These are phyloP conservation scores for Hermaeophaga mercurialis DNA, from an alignment of 2,888 invertebrate species.

Conservation along the genomic window DNA sequence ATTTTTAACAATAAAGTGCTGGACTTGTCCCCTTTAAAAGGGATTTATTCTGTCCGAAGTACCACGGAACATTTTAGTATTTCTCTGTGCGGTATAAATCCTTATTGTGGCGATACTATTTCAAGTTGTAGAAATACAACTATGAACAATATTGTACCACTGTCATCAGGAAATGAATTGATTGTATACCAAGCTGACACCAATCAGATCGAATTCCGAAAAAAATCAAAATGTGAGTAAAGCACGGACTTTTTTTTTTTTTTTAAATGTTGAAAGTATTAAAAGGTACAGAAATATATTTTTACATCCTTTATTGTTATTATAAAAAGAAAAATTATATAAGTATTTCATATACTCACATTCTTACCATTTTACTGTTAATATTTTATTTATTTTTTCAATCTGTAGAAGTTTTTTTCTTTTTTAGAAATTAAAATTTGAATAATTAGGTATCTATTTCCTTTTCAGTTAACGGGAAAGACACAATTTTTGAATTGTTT, in stretches of 20 bases:
- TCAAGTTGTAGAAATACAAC: conserved; percentile 19
- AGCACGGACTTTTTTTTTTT: no score
- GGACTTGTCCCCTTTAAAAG: conserved; percentile 26
- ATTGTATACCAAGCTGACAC: conserved; percentile 26
- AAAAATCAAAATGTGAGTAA: conserved; percentile 25
- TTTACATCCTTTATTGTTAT: no score
- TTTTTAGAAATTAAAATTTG: no score
- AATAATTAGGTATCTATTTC: no score
- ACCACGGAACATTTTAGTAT: conserved; percentile 30
- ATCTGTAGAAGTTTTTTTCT: no score
- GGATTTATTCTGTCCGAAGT: conserved; percentile 16
- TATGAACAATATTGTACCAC: conserved; percentile 9
- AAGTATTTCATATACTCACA: no score
- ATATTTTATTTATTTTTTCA: no score
- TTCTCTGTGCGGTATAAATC: conserved; percentile 18
- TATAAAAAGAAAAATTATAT: no score
- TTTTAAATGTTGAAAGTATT: no score
- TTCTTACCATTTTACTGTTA: no score
- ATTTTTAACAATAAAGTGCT: conserved; percentile 20
- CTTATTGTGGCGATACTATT: conserved; percentile 11
- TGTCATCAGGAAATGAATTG: conserved; percentile 5
- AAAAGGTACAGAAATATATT: no score
- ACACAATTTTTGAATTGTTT: conserved; percentile 28
- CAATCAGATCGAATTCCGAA: conserved; percentile 17
- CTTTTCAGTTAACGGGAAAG: conserved; percentile 28